Conservation (phyloP, 2,113 vertebrate genomes). For the Tyrannus savana region DNA sequence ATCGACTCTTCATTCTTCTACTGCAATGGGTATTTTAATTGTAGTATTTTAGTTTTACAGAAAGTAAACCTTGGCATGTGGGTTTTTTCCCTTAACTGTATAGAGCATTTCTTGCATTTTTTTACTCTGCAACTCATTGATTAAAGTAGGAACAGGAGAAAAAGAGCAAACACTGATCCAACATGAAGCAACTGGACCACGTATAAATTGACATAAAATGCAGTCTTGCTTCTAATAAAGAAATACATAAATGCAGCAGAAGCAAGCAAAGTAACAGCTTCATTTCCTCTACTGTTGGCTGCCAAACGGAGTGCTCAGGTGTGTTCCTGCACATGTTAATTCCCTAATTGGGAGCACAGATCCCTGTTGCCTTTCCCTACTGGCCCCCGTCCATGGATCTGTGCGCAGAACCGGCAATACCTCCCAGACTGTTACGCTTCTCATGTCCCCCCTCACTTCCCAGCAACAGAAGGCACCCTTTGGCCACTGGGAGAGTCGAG, state of each 20-base stretch:
- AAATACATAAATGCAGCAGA: neutral
- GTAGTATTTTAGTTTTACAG: neutral
- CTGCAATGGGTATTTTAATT: neutral
- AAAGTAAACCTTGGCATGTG: neutral
- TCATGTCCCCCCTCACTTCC: neutral
- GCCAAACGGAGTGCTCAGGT: neutral
- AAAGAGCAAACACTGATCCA: neutral
- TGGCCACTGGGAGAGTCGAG: neutral
- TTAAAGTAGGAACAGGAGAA: neutral
- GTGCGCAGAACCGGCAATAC: neutral
- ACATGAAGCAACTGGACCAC: neutral
- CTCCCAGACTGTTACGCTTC: neutral
- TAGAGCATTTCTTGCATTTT: neutral
- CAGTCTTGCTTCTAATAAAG: neutral
- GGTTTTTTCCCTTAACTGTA: neutral
- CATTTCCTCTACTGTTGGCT: neutral
- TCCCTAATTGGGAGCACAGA: neutral
- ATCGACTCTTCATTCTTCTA: neutral
- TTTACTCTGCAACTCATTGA: neutral
- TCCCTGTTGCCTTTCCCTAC: rapidly evolving
- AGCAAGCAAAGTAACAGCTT: neutral
- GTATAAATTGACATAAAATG: neutral
- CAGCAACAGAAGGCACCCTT: neutral
- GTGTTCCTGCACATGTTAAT: neutral
- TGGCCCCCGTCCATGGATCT: neutral